phyloP scores from a whole-genome alignment of 1,140 invertebrate species.

The Aphelinus certus region DNA sequence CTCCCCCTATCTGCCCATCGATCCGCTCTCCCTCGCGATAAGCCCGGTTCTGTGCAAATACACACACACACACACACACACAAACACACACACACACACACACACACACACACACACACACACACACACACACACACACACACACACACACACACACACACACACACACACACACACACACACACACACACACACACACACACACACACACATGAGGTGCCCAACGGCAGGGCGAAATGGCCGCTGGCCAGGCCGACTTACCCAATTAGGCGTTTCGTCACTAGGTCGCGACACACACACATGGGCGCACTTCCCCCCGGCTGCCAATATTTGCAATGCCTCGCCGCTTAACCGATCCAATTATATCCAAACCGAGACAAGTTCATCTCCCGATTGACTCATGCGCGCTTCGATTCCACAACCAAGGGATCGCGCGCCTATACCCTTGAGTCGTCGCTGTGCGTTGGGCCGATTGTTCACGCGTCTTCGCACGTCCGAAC shows the following conservation, averaged over 20 bases:
- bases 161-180: too few species aligned
- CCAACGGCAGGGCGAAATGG: constrained; percentile 46
- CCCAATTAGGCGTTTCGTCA: constrained; percentile 65
- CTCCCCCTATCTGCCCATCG: not conserved
- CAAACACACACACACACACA: too few species aligned
- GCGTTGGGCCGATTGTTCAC: too few species aligned
- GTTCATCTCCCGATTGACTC: constrained; percentile 50
- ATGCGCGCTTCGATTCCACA: not conserved
- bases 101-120: too few species aligned
- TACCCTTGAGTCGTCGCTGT: not conserved
- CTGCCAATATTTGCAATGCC: constrained; percentile 65
- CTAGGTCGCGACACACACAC: constrained; percentile 46
- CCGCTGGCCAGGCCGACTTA: constrained; percentile 62
- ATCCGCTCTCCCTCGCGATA: not conserved
- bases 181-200: too few species aligned
- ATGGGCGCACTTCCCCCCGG: constrained; percentile 49
- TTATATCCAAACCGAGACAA: constrained; percentile 53
- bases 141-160: not conserved
- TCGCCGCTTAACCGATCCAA: constrained; percentile 57
- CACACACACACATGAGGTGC: not conserved
- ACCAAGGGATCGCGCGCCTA: not conserved
- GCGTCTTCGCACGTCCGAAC: too few species aligned
- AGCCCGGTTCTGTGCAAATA: too few species aligned
- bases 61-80: too few species aligned
- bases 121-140: too few species aligned